phyloP scores from a whole-genome alignment of 1,140 invertebrate species.

The Capitella teleta region DNA sequence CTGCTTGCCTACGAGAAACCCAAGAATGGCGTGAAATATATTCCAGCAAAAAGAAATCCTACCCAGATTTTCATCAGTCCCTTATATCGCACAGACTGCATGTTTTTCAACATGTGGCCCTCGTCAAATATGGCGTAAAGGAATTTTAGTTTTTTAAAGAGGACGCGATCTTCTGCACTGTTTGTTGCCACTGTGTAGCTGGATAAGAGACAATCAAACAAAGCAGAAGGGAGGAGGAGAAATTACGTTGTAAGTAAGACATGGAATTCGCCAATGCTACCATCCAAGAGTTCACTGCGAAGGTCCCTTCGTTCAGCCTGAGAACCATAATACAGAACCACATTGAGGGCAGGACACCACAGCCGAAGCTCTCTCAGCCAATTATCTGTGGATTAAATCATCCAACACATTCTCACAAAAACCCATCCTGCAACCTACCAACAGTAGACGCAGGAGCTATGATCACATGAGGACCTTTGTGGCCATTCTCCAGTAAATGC shows the following conservation, averaged over 20 bases:
- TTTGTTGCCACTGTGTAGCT: slow-evolving; percentile 69
- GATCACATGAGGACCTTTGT: slow-evolving; percentile 65
- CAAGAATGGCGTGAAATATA: neutral
- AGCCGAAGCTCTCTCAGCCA: slow-evolving; percentile 71
- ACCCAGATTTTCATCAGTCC: slow-evolving; percentile 78
- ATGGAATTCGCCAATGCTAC: slow-evolving; percentile 58
- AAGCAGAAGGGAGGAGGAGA: neutral
- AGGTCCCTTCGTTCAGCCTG: slow-evolving; percentile 69
- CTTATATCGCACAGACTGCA: slow-evolving; percentile 80
- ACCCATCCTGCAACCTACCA: no score
- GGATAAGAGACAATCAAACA: slow-evolving; percentile 9
- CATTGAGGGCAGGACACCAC: slow-evolving; percentile 72
- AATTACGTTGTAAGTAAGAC: slow-evolving; percentile 73
- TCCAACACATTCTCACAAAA: no score
- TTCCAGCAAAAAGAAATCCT: slow-evolving; percentile 15
- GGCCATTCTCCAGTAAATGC: slow-evolving; percentile 63
- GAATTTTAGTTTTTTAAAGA: slow-evolving; percentile 78
- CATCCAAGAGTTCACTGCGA: slow-evolving; percentile 61
- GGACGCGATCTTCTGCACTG: slow-evolving; percentile 73
- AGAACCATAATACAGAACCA: slow-evolving; percentile 73
- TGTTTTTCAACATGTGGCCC: slow-evolving; percentile 96
- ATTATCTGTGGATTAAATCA: slow-evolving; percentile 60
- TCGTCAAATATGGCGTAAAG: slow-evolving; percentile 94
- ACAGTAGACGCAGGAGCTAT: slow-evolving; percentile 85
- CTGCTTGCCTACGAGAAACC: slow-evolving; percentile 54